Conservation (phyloP, 2,888 invertebrate genomes). For the Blastobasis lacticolella region DNA sequence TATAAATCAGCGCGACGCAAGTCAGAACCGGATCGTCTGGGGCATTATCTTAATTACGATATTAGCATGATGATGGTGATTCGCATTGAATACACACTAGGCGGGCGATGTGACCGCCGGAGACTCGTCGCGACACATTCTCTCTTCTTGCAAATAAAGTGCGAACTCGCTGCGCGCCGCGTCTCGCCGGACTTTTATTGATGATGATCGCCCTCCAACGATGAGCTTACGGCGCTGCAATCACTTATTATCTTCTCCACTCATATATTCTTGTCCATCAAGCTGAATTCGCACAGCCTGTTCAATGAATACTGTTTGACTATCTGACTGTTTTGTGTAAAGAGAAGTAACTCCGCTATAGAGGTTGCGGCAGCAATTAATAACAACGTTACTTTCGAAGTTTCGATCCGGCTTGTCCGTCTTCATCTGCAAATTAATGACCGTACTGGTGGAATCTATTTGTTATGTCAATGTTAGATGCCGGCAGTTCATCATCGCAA, state of each 20-base stretch:
- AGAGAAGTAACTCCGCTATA: neutral
- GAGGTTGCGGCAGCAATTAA: slow-evolving; percentile 5
- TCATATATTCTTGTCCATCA: slow-evolving; percentile 5
- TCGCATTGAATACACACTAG: slow-evolving; percentile 40
- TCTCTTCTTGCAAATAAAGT: slow-evolving; percentile 27
- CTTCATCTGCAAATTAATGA: slow-evolving; percentile 15
- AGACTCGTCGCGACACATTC: slow-evolving; percentile 24
- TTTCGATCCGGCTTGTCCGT: neutral
- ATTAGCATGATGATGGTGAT: slow-evolving; percentile 49
- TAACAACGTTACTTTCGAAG: slow-evolving; percentile 3
- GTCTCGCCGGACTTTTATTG: slow-evolving; percentile 10
- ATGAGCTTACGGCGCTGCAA: slow-evolving; percentile 1
- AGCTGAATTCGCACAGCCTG: neutral
- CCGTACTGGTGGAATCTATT: slow-evolving; percentile 6
- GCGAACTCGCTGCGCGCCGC: slow-evolving; percentile 5
- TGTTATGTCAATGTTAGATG: slow-evolving; percentile 10
- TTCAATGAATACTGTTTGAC: neutral
- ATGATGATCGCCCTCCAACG: slow-evolving; percentile 12
- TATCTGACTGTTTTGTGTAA: neutral
- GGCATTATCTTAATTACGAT: slow-evolving; percentile 51
- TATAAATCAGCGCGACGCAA: slow-evolving; percentile 11
- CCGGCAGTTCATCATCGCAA: slow-evolving; percentile 4
- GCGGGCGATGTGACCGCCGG: slow-evolving; percentile 18
- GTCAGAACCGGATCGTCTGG: slow-evolving; percentile 32
- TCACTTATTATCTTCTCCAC: slow-evolving; percentile 5